A percentile compares a stretch with the other conserved stretches of the same genome.
Conservation (phyloP, 1,140 invertebrate genomes). For the Trichomalopsis sarcophagae region DNA sequence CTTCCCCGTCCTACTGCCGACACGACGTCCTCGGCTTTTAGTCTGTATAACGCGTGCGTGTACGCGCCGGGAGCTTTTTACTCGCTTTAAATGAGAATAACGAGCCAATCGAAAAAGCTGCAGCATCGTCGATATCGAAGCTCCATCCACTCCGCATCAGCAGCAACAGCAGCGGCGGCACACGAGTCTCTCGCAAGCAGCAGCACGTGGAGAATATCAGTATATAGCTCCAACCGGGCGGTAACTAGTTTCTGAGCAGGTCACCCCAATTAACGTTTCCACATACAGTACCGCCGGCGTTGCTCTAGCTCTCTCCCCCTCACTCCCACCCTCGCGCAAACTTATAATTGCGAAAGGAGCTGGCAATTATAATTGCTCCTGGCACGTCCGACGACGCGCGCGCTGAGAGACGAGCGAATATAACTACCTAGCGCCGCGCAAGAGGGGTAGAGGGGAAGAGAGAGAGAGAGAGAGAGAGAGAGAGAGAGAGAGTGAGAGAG, state of each 20-base stretch:
- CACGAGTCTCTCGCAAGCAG: neutral
- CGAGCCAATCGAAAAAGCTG: no score
- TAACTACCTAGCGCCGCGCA: slow-evolving; percentile 57
- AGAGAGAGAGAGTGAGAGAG: neutral
- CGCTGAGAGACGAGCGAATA: slow-evolving; percentile 65
- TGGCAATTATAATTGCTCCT: slow-evolving; percentile 75
- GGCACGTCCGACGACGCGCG: slow-evolving; percentile 52
- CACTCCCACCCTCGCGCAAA: slow-evolving; percentile 62
- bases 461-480: neutral
- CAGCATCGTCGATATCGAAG: no score
- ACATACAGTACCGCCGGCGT: slow-evolving; percentile 61
- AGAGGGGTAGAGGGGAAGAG: neutral
- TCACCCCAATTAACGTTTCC: slow-evolving; percentile 76
- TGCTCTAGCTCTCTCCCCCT: slow-evolving; percentile 41
- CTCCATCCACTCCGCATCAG: no score
- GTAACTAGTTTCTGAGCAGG: slow-evolving; percentile 76
- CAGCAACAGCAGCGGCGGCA: no score
- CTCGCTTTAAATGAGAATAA: no score
- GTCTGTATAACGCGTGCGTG: neutral
- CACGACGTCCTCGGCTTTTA: slow-evolving; percentile 22
- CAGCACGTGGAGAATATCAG: slow-evolving; percentile 66
- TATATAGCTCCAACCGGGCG: slow-evolving; percentile 60
- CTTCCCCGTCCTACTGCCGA: neutral
- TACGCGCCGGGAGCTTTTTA: neutral
- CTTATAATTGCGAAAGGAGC: slow-evolving; percentile 76